Conservation (phyloP, 2,888 invertebrate genomes). For the Amphipoea oculea region DNA sequence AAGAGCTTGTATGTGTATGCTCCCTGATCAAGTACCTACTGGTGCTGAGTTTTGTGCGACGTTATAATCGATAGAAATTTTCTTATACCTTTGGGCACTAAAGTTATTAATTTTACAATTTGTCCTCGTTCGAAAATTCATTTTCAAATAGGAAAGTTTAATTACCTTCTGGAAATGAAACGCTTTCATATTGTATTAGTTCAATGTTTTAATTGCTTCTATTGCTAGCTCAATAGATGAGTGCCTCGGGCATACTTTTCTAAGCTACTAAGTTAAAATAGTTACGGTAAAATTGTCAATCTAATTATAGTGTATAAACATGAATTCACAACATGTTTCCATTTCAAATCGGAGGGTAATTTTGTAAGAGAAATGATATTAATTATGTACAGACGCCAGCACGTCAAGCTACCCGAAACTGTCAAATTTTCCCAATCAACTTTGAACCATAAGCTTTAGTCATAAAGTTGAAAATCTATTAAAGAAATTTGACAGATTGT, state of each 20-base stretch:
- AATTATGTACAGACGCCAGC: no score
- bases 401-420: no score
- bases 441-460: no score
- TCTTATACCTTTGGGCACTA: not conserved
- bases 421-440: no score
- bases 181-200: constrained; percentile 5
- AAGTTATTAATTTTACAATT: constrained; percentile 10
- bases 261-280: not conserved
- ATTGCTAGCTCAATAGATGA: not conserved
- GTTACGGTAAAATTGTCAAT: not conserved
- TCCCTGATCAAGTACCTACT: not conserved
- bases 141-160: constrained; percentile 21
- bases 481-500: no score
- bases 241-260: not conserved
- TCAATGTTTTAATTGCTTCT: constrained; percentile 22
- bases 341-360: not conserved
- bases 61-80: not conserved
- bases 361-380: not conserved
- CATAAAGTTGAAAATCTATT: no score
- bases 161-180: constrained; percentile 13
- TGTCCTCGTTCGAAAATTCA: not conserved
- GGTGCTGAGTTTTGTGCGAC: not conserved
- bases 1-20: not conserved
- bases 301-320: not conserved
- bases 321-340: not conserved